Conservation (phyloP, 2,888 invertebrate species). For the Orthosia incerta region DNA sequence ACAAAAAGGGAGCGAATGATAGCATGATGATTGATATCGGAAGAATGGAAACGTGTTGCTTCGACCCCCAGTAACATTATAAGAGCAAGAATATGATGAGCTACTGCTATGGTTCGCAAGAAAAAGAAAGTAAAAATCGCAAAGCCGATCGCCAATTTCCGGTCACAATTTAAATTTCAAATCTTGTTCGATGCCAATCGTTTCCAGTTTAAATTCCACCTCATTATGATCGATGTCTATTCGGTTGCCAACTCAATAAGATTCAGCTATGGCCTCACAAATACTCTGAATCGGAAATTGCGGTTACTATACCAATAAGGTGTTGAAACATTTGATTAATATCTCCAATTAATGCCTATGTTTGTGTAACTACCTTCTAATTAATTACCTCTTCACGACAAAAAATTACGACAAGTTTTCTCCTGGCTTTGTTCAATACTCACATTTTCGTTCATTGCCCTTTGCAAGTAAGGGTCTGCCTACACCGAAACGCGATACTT, state of each 20-base stretch:
- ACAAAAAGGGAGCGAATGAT: too few relatives aligned
- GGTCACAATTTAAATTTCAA: not conserved
- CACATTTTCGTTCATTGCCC: slow-evolving; percentile 67
- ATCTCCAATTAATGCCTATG: slow-evolving; percentile 6
- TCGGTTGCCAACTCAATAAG: slow-evolving; percentile 5
- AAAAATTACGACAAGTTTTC: slow-evolving; percentile 26
- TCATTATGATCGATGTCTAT: not conserved
- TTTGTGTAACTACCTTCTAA: slow-evolving; percentile 23
- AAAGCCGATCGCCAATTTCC: not conserved
- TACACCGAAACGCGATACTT: too few relatives aligned
- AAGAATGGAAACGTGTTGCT: too few relatives aligned
- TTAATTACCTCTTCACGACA: slow-evolving; percentile 32
- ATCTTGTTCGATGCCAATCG: slow-evolving; percentile 8
- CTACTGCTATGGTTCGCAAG: not conserved
- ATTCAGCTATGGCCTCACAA: not conserved
- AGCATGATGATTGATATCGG: too few relatives aligned
- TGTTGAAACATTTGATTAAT: slow-evolving; percentile 13
- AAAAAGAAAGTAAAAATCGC: not conserved
- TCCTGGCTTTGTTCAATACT: slow-evolving; percentile 21
- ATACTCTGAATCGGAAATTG: slow-evolving; percentile 12
- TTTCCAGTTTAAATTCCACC: slow-evolving; percentile 12
- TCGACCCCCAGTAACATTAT: too few relatives aligned
- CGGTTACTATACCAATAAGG: slow-evolving; percentile 9
- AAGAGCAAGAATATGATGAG: too few relatives aligned
- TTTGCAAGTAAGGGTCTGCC: slow-evolving; percentile 1